Evolutionary conservation across 2,888 invertebrate species (phyloP), one percentile per base, ranked within the genome.

Genomic region (Andrena dorsata): DNA sequence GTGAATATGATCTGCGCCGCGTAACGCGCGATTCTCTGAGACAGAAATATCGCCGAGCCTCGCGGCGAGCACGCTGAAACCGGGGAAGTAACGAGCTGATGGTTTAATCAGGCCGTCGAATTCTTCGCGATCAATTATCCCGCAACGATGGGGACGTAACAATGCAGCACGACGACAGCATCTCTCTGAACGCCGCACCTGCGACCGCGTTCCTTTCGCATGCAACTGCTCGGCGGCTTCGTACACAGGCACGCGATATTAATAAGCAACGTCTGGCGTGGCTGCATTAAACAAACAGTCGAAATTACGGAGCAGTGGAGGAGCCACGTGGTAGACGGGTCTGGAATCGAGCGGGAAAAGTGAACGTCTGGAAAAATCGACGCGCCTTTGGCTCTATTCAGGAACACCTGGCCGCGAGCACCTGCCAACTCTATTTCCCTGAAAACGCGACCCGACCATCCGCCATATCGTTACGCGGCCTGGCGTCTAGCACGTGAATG

Each of bases 201-300:
- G 91, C 88, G 90, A 86, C 90, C 90, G 89, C 90, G 89, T 90
- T 92, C 83, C 88, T 86, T 87, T 23, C 87, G 86, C 86, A 4
- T 35, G 90, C 87, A 80, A 84, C 73, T 76, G 77, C 83, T 79
- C 83, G 77, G 78, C 80, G 74, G 82, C 90, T 90, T 80, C 76
- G 73, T 80, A 75, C 83, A 89, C 90, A 90, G 88, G 88, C 82
- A 51, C 80, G 78, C 66, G 86, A 76, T 91, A 91, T 92, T 92
- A 92, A 92, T 91, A 90, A 83, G 79, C 76, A 77, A 71, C 64
- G 76, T 60, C 63, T 70, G 56, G 64, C 64, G 23, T 47, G 80
- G 41, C 61, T 49, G 23, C 56, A 28, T 32, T 56, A 47, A 69
- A 64, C 70, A 53, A 74, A 41, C 51, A 8, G 68, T 13, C 16